phyloP scores from a whole-genome alignment of 2,113 vertebrate genomes.

The Oncorhynchus mykiss region DNA sequence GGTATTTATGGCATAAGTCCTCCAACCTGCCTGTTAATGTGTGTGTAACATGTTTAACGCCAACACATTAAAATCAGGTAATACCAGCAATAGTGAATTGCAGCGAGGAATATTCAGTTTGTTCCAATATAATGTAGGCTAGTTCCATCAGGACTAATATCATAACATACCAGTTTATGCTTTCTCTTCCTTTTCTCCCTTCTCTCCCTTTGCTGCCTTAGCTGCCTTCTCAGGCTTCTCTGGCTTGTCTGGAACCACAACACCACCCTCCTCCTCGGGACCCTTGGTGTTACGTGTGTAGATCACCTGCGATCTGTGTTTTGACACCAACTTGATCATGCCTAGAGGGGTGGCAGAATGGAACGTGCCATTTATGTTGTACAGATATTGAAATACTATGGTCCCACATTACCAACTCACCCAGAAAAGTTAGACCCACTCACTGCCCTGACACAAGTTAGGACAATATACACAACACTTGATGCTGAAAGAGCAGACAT shows the following conservation, averaged over 20 bases:
- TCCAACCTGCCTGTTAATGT: background rate
- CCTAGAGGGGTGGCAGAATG: slow-evolving; percentile 63
- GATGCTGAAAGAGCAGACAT: no score
- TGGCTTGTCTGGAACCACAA: slow-evolving; percentile 75
- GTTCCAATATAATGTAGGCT: no score
- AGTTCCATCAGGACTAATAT: background rate
- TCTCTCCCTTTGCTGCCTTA: slow-evolving; percentile 61
- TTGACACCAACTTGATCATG: slow-evolving; percentile 96
- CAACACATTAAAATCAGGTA: no score
- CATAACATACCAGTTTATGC: slow-evolving; percentile 75
- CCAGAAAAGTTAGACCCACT: no score
- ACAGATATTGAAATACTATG: background rate
- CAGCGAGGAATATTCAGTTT: no score
- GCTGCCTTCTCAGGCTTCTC: background rate
- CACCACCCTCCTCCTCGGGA: slow-evolving; percentile 80
- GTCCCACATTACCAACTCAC: background rate
- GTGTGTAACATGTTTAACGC: no score
- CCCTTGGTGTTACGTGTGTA: slow-evolving; percentile 98
- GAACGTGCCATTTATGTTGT: background rate
- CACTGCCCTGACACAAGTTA: no score
- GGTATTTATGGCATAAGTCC: background rate
- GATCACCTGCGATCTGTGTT: slow-evolving; percentile 96
- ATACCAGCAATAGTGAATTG: no score
- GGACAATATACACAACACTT: no score
- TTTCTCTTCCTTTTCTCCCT: slow-evolving; percentile 81